These are phyloP conservation scores for Trinorchestia longiramus DNA, from an alignment of 1,140 invertebrate species.

Conservation along the genomic window DNA sequence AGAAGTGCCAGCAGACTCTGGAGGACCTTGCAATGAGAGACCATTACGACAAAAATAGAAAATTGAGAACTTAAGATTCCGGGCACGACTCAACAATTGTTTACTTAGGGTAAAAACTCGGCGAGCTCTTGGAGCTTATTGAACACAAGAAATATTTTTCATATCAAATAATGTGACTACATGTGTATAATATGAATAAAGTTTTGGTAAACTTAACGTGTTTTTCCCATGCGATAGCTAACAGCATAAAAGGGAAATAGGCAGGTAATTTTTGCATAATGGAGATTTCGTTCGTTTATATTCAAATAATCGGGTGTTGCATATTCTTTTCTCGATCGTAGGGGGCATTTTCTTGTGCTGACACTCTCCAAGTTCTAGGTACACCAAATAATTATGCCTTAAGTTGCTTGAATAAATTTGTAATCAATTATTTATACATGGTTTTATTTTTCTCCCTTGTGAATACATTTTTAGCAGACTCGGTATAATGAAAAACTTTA, in stretches of 20 bases:
- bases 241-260: neutral
- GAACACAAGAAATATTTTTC: neutral
- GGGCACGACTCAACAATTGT: neutral
- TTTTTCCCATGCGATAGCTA: neutral
- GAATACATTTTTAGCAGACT: no score
- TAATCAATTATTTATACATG: no score
- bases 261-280: neutral
- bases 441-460: no score
- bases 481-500: no score
- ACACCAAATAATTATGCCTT: no score
- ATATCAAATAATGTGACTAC: neutral
- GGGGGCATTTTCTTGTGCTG: no score
- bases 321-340: neutral
- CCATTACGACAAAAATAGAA: constrained; percentile 13
- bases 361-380: no score
- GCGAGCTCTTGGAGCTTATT: neutral
- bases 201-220: neutral
- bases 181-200: neutral
- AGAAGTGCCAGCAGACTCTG: neutral
- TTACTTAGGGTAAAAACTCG: neutral
- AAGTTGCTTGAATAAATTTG: no score
- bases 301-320: neutral
- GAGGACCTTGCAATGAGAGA: constrained; percentile 13
- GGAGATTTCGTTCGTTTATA: neutral
- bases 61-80: neutral